phyloP scores from a whole-genome alignment of 2,797 vertebrate genomes.

The Karalla daura region DNA sequence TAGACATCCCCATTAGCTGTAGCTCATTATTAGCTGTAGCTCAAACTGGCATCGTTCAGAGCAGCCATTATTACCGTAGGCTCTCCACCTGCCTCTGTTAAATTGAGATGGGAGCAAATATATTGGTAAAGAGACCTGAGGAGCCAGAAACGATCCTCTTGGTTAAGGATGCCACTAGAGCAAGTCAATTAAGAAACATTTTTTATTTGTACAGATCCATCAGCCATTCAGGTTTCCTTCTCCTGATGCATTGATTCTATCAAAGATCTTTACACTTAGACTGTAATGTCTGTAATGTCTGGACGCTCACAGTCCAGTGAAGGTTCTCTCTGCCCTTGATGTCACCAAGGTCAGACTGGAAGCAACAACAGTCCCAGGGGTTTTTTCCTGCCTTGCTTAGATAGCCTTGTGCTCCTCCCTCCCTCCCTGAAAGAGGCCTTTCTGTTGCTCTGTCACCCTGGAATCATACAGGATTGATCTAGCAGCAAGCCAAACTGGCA shows the following conservation, averaged over 20 bases:
- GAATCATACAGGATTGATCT: constrained; percentile 68
- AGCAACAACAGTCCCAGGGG: constrained; percentile 32
- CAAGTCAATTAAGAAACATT: neutral
- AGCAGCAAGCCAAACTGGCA: constrained; percentile 63
- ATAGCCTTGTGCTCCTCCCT: constrained; percentile 39
- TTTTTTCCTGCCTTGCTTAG: constrained; percentile 54
- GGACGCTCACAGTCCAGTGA: neutral
- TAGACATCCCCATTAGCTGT: neutral
- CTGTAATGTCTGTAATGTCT: neutral
- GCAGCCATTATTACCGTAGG: neutral
- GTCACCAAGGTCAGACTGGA: constrained; percentile 39
- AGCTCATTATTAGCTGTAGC: neutral
- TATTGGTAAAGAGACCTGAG: neutral
- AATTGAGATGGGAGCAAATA: neutral
- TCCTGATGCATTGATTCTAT: neutral
- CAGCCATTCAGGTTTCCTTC: neutral
- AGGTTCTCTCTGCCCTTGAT: neutral
- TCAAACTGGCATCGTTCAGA: neutral
- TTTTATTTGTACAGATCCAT: neutral
- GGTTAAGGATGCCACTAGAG: neutral
- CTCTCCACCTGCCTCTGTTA: neutral
- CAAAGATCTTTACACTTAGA: neutral
- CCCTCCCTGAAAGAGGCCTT: constrained; percentile 71
- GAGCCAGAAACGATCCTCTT: neutral
- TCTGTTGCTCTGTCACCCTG: constrained; percentile 61